phyloP scores from a whole-genome alignment of 30 jellyfish, hydroid and myxozoan genomes.

The Aurelia sp. region DNA sequence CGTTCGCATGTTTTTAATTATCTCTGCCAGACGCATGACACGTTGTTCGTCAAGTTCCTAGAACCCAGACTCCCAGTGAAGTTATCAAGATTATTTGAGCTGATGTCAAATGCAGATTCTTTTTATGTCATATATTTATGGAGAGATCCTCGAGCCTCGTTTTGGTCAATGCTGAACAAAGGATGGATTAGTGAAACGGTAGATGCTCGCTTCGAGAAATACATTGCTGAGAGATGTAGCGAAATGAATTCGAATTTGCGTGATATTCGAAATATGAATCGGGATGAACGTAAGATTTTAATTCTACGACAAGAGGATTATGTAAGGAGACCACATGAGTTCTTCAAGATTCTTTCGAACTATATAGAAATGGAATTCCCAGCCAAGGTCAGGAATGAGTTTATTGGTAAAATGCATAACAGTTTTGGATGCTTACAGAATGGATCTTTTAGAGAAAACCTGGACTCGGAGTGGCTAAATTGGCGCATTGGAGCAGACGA shows the following conservation, averaged over 20 bases:
- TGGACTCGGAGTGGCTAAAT: background rate
- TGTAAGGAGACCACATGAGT: background rate
- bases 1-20: background rate
- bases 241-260: constrained; percentile 48
- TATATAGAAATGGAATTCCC: background rate
- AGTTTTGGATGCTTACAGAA: background rate
- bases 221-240: constrained; percentile 43
- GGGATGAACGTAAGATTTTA: background rate
- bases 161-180: constrained; percentile 71
- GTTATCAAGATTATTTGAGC: background rate
- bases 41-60: constrained; percentile 19
- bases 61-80: constrained; percentile 35
- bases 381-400: background rate
- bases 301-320: constrained; percentile 33
- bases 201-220: constrained; percentile 27
- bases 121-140: constrained; percentile 32
- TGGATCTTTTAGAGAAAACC: background rate
- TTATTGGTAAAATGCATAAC: background rate
- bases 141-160: constrained; percentile 83
- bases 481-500: constrained; percentile 31
- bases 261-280: background rate
- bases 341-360: background rate
- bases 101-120: background rate
- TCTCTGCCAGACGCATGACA: constrained; percentile 1
- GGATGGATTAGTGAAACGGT: constrained; percentile 63